These are phyloP conservation scores for Anaspis maculata DNA, from an alignment of 2,888 invertebrate genomes.

Conservation along the genomic window DNA sequence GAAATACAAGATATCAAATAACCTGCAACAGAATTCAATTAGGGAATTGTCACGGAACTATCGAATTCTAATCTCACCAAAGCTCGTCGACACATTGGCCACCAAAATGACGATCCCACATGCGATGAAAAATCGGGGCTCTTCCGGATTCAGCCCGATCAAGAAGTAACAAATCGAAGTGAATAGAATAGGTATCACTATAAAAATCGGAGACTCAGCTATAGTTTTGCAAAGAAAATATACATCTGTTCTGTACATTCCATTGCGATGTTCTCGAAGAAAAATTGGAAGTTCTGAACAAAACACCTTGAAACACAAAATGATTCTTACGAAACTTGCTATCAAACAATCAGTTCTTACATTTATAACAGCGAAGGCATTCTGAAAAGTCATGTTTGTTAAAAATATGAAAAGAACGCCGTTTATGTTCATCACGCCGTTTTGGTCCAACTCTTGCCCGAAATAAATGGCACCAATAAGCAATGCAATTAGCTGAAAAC, in stretches of 20 bases:
- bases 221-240: slow-evolving; percentile 88
- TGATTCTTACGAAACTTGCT: background rate
- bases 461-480: slow-evolving; percentile 83
- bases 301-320: slow-evolving; percentile 60
- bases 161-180: slow-evolving; percentile 79
- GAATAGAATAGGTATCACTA: slow-evolving; percentile 75
- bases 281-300: slow-evolving; percentile 85
- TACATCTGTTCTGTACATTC: slow-evolving; percentile 84
- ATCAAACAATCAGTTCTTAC: slow-evolving; percentile 53
- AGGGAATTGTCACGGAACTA: too few relatives aligned
- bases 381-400: slow-evolving; percentile 90
- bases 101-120: slow-evolving; percentile 70
- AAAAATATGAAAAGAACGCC: slow-evolving; percentile 85
- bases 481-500: slow-evolving; percentile 80
- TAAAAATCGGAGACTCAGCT: slow-evolving; percentile 81
- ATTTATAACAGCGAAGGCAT: slow-evolving; percentile 89
- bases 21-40: slow-evolving; percentile 46
- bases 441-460: slow-evolving; percentile 71
- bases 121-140: slow-evolving; percentile 63
- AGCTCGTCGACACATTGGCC: slow-evolving; percentile 81
- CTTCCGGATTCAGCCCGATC: slow-evolving; percentile 70
- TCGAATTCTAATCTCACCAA: slow-evolving; percentile 48
- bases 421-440: slow-evolving; percentile 90
- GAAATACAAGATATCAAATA: slow-evolving; percentile 87
- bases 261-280: slow-evolving; percentile 78